Base-by-base conservation (phyloP, 2,888 invertebrate species). In the Megamerina dolium region DNA sequence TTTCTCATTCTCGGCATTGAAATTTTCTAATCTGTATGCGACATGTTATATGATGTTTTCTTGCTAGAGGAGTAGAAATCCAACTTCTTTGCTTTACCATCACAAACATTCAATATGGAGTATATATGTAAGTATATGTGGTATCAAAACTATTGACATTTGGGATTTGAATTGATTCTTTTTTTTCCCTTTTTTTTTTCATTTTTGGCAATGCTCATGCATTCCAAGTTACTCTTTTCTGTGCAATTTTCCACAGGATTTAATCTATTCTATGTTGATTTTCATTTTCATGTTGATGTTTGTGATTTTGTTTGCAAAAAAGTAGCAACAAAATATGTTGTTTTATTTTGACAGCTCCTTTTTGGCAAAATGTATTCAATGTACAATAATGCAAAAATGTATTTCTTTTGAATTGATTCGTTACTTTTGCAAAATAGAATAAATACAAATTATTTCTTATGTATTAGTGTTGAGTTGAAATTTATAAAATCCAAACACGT, bases 131-230 rank as follows among this genome's bases (percentile, higher is more conserved):
- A 19, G 16, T n/a, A n/a, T n/a, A 14, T 18, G 18, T 12, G 17
- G 4, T 12, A 14, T 33, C 17, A 12, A 17, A 12, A 14, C 33
- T 33, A 55, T 64, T 64, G 63, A 58, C 58, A 61, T 61, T 63
- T 57, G 57, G 58, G 60, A 60, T 64, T 63, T 55, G 54, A 60
- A 60, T 57, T 64, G 58, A 58, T 60, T 63, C 55, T 43, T 42
- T 32, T 49, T 35, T 16, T 33, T 32, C 31, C 20, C 21, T 59
- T 50, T 59, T 58, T 59, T 49, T 41, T 50, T 57, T 53, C 49
- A 50, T 55, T 58, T 56, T 51, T 37, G 26, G 37, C 30, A 17
- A 32, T 36, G 39, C 42, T 35, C n/a, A n/a, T n/a, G n/a, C n/a
- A n/a, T n/a, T n/a, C n/a, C n/a, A n/a, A n/a, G n/a, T n/a, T n/a